These are phyloP conservation scores for Pogona vitticeps DNA, from an alignment of 2,113 vertebrate genomes.

Conservation along the genomic window DNA sequence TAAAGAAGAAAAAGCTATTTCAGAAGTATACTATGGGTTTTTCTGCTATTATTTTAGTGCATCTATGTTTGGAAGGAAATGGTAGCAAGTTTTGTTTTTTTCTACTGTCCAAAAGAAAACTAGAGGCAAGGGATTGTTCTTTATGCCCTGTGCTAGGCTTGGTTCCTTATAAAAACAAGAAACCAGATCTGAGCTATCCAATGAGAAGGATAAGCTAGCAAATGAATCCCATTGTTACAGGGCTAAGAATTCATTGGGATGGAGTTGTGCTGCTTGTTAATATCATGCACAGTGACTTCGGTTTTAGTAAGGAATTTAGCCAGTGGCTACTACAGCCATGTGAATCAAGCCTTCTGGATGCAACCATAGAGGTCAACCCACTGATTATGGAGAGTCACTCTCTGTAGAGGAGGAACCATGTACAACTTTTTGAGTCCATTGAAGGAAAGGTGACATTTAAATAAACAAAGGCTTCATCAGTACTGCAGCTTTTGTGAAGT, in stretches of 20 bases:
- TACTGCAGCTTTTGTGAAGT: background rate
- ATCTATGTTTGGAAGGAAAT: background rate
- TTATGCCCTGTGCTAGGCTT: background rate
- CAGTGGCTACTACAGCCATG: background rate
- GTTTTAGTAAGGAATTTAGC: background rate
- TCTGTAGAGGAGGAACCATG: background rate
- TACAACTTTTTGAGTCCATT: background rate
- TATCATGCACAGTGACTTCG: background rate
- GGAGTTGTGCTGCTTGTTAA: background rate
- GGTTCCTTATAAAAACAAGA: background rate
- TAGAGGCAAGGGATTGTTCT: background rate
- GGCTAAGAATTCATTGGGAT: background rate
- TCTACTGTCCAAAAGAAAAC: background rate
- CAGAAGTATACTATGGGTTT: background rate
- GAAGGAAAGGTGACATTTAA: background rate
- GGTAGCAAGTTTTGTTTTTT: background rate
- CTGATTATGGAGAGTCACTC: too few relatives aligned
- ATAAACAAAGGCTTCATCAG: background rate
- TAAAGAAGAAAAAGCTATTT: background rate
- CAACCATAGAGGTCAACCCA: background rate
- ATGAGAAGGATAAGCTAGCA: background rate
- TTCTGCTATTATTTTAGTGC: background rate
- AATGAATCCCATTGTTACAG: background rate
- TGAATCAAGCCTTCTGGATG: background rate
- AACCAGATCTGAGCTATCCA: background rate